Evolutionary conservation across 2,888 invertebrate genomes (phyloP).

Genomic region (Athalia circularis): DNA sequence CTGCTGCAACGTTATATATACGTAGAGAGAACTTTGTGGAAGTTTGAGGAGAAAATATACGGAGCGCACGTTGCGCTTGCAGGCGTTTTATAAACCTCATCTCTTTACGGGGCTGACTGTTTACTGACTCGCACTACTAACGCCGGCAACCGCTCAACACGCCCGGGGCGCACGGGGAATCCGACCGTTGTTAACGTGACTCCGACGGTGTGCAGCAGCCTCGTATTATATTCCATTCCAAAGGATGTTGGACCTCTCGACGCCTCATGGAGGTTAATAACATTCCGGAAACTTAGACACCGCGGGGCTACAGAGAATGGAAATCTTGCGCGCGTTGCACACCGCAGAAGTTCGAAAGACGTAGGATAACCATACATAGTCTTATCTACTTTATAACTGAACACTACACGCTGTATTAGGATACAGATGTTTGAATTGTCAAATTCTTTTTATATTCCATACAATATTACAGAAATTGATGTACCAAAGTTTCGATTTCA

Average conservation of each 20-base stretch:
- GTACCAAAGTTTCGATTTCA: too few relatives aligned
- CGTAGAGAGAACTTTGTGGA: too few relatives aligned
- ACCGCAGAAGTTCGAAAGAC: conserved; percentile 2
- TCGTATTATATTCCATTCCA: conserved; percentile 33
- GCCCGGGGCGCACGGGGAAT: conserved; percentile 12
- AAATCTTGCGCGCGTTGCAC: conserved; percentile 26
- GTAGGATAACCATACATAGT: not conserved
- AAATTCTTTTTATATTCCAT: too few relatives aligned
- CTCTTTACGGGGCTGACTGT: conserved; percentile 33
- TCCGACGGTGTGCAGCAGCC: not conserved
- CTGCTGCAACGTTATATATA: too few relatives aligned
- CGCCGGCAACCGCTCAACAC: conserved; percentile 12
- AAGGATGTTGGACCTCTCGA: conserved; percentile 33
- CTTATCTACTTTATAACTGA: too few relatives aligned
- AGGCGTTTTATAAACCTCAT: not conserved
- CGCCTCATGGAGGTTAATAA: conserved; percentile 37
- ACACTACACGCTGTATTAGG: too few relatives aligned
- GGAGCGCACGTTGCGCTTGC: not conserved
- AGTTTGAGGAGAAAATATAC: not conserved
- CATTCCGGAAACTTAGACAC: conserved; percentile 29
- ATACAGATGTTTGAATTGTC: too few relatives aligned
- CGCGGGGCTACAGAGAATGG: conserved; percentile 21
- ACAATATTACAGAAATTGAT: too few relatives aligned
- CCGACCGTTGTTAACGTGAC: conserved; percentile 19
- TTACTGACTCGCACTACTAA: conserved; percentile 45